phyloP scores from a whole-genome alignment of 2,888 invertebrate genomes.

The Dyspetes luteomarginatus region DNA sequence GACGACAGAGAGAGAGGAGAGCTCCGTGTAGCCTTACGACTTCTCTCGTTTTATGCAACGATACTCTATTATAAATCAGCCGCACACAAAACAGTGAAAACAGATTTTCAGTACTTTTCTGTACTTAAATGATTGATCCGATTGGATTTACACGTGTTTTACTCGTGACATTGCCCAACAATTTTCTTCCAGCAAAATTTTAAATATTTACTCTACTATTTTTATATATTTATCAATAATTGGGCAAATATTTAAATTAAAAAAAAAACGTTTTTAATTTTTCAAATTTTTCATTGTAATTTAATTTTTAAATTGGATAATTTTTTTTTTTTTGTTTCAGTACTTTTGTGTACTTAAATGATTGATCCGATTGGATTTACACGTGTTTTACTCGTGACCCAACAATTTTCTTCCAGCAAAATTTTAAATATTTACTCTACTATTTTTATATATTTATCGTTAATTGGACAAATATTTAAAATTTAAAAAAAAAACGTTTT shows the following conservation, averaged over 20 bases:
- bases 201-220: too few species aligned
- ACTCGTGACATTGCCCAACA: too few species aligned
- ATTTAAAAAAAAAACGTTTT: not conserved
- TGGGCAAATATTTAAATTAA: too few species aligned
- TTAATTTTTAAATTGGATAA: not conserved
- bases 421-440: too few species aligned
- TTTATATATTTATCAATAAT: too few species aligned
- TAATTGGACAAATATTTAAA: too few species aligned
- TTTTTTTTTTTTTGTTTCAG: constrained; percentile 37
- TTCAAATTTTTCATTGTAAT: not conserved
- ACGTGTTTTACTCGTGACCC: too few species aligned
- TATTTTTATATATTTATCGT: too few species aligned
- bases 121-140: constrained; percentile 30
- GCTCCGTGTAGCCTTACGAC: constrained; percentile 57
- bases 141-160: too few species aligned
- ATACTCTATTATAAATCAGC: constrained; percentile 37
- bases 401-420: too few species aligned
- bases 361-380: constrained; percentile 16
- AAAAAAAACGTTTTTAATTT: not conserved
- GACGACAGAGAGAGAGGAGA: constrained; percentile 24
- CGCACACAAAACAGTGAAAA: constrained; percentile 8
- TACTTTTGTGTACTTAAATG: constrained; percentile 37
- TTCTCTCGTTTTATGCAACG: constrained; percentile 65
- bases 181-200: too few species aligned
- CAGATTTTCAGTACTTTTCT: constrained; percentile 21